phyloP scores from a whole-genome alignment of 2,797 vertebrate genomes.

The Oreortyx pictus region DNA sequence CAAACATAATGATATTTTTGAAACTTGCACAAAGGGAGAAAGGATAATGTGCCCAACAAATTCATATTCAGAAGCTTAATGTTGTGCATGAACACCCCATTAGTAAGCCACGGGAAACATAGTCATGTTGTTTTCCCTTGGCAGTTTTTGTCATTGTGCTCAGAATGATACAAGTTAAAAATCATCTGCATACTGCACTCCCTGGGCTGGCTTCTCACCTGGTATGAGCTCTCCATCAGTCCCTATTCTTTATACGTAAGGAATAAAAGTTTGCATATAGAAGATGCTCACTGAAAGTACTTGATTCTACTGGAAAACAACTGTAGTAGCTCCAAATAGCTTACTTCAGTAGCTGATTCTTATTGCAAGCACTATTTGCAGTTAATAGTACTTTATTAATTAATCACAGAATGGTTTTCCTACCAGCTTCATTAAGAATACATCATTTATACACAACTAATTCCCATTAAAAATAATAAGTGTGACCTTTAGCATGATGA shows the following conservation, averaged over 20 bases:
- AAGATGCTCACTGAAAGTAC: not conserved
- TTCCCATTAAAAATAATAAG: not conserved
- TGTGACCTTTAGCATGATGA: slow-evolving; percentile 6
- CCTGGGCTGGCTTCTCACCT: not conserved
- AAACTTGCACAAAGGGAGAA: slow-evolving; percentile 47
- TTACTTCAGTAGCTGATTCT: not conserved
- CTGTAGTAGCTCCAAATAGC: not conserved
- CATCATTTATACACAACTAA: not conserved
- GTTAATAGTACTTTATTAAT: not conserved
- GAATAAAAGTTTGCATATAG: not conserved
- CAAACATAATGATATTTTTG: slow-evolving; percentile 46
- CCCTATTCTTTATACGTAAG: not conserved
- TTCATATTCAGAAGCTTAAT: slow-evolving; percentile 56
- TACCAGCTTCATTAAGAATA: not conserved
- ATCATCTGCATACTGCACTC: not conserved
- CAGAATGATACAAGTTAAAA: slow-evolving; percentile 10
- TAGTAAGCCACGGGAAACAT: slow-evolving; percentile 54
- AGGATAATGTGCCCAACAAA: slow-evolving; percentile 34
- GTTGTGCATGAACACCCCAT: slow-evolving; percentile 55
- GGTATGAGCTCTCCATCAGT: not conserved
- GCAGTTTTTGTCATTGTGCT: slow-evolving; percentile 41
- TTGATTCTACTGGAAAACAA: not conserved
- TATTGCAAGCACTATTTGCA: not conserved
- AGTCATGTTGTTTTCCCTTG: slow-evolving; percentile 39
- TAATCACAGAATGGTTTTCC: not conserved